Evolutionary conservation across 2,888 invertebrate genomes (phyloP), one percentile per base, ranked within the genome.

Genomic region (Luffia ferchaultella): DNA sequence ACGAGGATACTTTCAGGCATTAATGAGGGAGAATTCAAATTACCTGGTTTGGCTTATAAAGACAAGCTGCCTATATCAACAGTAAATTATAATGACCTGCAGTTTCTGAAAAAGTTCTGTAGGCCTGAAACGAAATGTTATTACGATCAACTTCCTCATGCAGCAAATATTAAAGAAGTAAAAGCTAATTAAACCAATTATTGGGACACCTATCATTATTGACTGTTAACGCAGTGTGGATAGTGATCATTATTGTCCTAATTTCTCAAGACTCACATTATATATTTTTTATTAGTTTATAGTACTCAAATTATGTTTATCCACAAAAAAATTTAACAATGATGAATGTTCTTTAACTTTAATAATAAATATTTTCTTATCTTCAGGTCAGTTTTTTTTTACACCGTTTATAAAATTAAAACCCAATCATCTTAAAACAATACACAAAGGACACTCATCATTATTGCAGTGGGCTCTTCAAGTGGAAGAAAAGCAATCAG

Each of bases 71-170:
- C 47, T 52, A 54, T 54, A 52, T 54, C 54, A 42, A 54, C 52
- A 49, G 50, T 46, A 42, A 54, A 54, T 52, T 45, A 51, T 54
- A 54, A 51, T 18, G 40, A 52, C 49, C 47, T 50, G 50, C 54
- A 52, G 47, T 52, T 50, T 17, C 41, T 50, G 44, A 52, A 52
- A 52, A 53, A 53, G 45, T 50, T 50, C 48, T 50, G 50, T 48
- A 50, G 52, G 40, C 47, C 47, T 47, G 47, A 47, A 47, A 47
- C 47, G 47, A 47, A 7, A 47, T 40, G 47, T 30, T 47, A n/a
- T 47, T 47, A 47, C 47, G 47, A 47, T 47, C 2, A 47, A 47
- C 47, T 47, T 47, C 47, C 47, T 30, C 47, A 47, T 47, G 47
- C 40, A 30, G 47, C 47, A 47, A 47, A 47, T 47, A 30, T 47